Conservation (phyloP, 2,888 invertebrate species). For the Girardia tigrina region DNA sequence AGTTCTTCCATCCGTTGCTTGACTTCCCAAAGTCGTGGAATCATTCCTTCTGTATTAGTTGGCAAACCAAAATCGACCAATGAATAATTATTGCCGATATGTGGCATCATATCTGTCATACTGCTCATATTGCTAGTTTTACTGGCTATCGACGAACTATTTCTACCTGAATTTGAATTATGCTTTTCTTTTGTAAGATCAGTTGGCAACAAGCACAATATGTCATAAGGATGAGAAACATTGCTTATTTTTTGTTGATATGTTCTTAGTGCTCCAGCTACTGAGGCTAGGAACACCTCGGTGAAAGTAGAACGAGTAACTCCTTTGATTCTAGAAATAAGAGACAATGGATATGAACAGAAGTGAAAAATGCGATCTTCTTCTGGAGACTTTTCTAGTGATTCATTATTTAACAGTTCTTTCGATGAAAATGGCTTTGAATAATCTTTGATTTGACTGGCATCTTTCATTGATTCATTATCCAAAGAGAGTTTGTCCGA, state of each 20-base stretch:
- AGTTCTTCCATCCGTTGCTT: slow-evolving; percentile 53
- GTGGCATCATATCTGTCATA: slow-evolving; percentile 32
- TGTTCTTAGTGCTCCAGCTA: slow-evolving; percentile 53
- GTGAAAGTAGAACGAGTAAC: slow-evolving; percentile 54
- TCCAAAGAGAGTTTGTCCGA: not conserved
- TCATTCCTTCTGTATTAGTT: slow-evolving; percentile 55
- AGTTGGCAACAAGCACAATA: slow-evolving; percentile 49
- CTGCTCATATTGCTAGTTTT: slow-evolving; percentile 21
- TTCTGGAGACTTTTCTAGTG: not conserved
- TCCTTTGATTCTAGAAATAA: slow-evolving; percentile 51
- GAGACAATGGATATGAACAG: slow-evolving; percentile 28
- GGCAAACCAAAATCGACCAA: slow-evolving; percentile 50
- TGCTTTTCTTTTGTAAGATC: slow-evolving; percentile 39
- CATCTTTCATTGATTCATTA: not conserved
- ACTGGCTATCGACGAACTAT: not conserved
- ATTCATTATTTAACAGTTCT: not conserved
- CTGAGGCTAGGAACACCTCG: slow-evolving; percentile 54
- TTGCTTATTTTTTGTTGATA: slow-evolving; percentile 52
- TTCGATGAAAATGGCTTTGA: not conserved
- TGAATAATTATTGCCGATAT: slow-evolving; percentile 40
- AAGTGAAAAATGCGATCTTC: slow-evolving; percentile 21
- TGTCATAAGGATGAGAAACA: slow-evolving; percentile 52
- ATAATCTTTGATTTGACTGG: not conserved
- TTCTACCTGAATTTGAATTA: not conserved
- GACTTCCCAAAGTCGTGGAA: slow-evolving; percentile 56